Evolutionary conservation across 2,888 invertebrate species (phyloP).

Genomic region (Siphlonurus alternatus): DNA sequence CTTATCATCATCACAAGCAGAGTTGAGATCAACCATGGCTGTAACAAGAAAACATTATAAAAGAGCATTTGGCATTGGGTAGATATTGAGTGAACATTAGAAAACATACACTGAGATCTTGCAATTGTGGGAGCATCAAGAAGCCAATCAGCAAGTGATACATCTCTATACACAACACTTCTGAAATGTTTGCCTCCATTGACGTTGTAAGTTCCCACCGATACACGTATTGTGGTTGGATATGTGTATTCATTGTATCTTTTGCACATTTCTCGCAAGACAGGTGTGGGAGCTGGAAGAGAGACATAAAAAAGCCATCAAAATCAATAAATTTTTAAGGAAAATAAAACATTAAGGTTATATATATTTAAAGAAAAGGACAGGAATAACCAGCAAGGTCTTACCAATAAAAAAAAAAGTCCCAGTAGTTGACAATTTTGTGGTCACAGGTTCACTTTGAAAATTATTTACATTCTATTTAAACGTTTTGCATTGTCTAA

Average conservation of each 20-base stretch:
- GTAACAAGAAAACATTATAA: constrained; percentile 11
- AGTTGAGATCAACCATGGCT: constrained; percentile 26
- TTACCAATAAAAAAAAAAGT: too few relatives aligned
- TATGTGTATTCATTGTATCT: constrained; percentile 62
- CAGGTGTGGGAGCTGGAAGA: constrained; percentile 52
- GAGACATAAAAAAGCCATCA: too few relatives aligned
- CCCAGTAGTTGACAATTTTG: neutral
- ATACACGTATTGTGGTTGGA: constrained; percentile 53
- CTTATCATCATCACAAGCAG: constrained; percentile 28
- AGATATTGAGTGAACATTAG: neutral
- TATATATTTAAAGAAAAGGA: neutral
- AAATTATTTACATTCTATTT: too few relatives aligned
- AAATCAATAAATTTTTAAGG: neutral
- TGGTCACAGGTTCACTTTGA: too few relatives aligned
- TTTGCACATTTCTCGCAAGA: constrained; percentile 71
- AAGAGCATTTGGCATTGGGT: constrained; percentile 7
- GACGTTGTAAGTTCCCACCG: constrained; percentile 96
- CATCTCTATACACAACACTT: constrained; percentile 85
- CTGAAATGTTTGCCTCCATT: constrained; percentile 98
- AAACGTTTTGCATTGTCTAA: too few relatives aligned
- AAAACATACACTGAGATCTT: constrained; percentile 25
- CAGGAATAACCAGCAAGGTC: too few relatives aligned
- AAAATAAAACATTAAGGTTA: neutral
- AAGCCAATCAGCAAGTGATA: constrained; percentile 75
- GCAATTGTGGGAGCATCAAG: constrained; percentile 58